Evolutionary conservation across 2,888 invertebrate species (phyloP), one percentile per base, ranked within the genome.

Genomic region (Drosophila trichaetosa): DNA sequence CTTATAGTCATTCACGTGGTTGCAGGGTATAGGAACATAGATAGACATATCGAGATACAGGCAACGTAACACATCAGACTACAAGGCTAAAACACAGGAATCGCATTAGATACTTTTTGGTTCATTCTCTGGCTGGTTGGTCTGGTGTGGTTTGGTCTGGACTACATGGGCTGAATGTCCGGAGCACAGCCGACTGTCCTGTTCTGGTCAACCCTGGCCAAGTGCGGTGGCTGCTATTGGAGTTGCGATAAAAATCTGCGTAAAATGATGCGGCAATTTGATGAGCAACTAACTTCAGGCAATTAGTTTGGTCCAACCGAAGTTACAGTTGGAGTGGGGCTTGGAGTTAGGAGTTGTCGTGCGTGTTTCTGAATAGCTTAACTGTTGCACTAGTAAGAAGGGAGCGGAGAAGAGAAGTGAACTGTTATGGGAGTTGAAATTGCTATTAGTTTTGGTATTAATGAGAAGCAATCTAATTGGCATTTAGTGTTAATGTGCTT

Each of bases 231-330:
- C 57, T 53, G 69, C 33, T 60, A 71, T 68, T 66, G 65, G 59
- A 62, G 27, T 62, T 73, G 85, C 59, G 89, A 90, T 86, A 86
- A 87, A 90, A 90, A 90, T 86, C 83, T 78, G 80, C 85, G 83
- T 82, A 83, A 89, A 85, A 79, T 87, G 87, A 85, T 85, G 90
- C 86, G 80, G 89, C 87, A 79, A 89, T 90, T 90, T 87, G 90
- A 88, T 88, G 83, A 87, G 87, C 80, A 89, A 83, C 90, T 82
- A 80, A 90, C 80, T 89, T 89, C 56, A 54, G 74, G 76, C 87
- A 90, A 87, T 87, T 90, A 90, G 87, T 86, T 90, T 76, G 78
- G 53, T 66, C 72, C 65, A 79, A 76, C 31, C 64, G 73, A 38
- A 68, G 52, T 57, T 63, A 53, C 29, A 53, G 51, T 67, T 48